Percentiles rank a stretch among this genome's conserved stretches.
Evolutionary conservation across 2,113 vertebrate species (phyloP).

Genomic region (Desmodus rotundus): DNA sequence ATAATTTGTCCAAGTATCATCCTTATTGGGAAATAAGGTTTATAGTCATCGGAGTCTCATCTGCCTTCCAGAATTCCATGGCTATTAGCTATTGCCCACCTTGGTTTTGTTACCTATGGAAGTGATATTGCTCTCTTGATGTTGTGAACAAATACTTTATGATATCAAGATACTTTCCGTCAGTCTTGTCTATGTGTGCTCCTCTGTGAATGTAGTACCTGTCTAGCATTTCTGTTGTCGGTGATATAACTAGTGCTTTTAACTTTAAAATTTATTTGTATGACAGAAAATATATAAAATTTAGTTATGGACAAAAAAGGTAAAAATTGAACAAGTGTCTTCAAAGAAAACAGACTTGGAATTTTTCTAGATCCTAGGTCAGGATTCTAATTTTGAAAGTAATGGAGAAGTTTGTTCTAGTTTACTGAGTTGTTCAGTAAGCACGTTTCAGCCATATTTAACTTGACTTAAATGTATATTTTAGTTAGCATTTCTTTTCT

Average conservation of each 20-base stretch:
- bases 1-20: conserved; percentile 11
- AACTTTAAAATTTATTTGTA: background rate
- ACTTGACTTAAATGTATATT: background rate
- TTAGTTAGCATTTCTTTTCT: background rate
- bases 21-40: background rate
- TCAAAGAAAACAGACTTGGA: background rate
- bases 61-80: background rate
- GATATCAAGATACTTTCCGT: background rate
- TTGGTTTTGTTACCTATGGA: background rate
- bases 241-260: background rate
- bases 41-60: background rate
- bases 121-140: background rate
- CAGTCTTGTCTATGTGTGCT: background rate
- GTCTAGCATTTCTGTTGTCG: background rate
- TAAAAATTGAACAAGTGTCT: background rate
- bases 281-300: background rate
- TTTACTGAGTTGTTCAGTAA: background rate
- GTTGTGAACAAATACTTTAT: background rate
- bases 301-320: background rate
- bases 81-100: background rate
- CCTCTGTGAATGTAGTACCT: background rate
- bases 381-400: conserved; percentile 28
- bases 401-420: background rate
- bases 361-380: background rate
- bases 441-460: background rate